Base-by-base conservation (phyloP, 2,888 invertebrate species). In the Muschampia plurimacula region DNA sequence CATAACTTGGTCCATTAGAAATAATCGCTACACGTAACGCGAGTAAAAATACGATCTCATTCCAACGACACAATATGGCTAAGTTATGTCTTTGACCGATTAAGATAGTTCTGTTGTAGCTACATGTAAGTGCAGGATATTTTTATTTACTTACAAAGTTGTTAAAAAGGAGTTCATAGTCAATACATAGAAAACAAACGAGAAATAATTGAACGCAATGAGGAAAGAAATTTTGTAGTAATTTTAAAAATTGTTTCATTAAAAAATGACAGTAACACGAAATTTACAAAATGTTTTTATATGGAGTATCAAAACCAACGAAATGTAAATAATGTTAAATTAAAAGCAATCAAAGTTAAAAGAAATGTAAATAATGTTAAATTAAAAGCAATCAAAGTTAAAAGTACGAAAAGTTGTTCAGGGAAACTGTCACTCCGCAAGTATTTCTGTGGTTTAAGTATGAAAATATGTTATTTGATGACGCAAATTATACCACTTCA, bases 31-130 rank as follows among this genome's bases (percentile, higher is more conserved):
- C 57, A 46, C 44, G n/a, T 15, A 55, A 22, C 67, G 28, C 22
- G 63, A 72, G 67, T 67, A 63, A 60, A 72, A 68, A 67, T 22
- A 60, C 72, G 72, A 72, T 72, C 69, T 74, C 72, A 72, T 72
- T 32, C 49, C 52, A 74, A 69, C 46, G 62, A 60, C 60, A 62
- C 62, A 36, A 65, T n/a, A 32, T 49, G 32, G 57, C 15, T 67
- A 49, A 67, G 68, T 69, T 72, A 52, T 68, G 65, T 39, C 59
- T 69, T 63, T 66, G 72, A 69, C 59, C 55, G 49, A 36, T 44
- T 59, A 65, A 67, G 64, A 65, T 70, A 71, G n/a, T 13, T 68
- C 36, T 13, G 44, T 76, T 65, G 52, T 55, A 9, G 13, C 5
- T 28, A 44, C 44, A 32, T 32, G n/a, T 41, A 41, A 2, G 44